A percentile compares a stretch with the other conserved stretches of the same genome.
These are phyloP conservation scores for Reticulitermes lucifugus DNA, from an alignment of 2,888 invertebrate species.

Conservation along the genomic window DNA sequence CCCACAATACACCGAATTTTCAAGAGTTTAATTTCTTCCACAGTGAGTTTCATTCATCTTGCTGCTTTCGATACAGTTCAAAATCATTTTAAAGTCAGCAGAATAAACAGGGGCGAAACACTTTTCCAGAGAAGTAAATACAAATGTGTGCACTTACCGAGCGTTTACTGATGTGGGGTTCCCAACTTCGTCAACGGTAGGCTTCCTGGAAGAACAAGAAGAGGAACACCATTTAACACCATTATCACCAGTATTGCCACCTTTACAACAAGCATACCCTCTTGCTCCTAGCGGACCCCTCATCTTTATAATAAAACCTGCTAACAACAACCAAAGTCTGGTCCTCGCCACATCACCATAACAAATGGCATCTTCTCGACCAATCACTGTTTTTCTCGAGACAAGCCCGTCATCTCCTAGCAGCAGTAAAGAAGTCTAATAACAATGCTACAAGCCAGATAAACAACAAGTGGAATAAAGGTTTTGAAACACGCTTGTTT, in stretches of 20 bases:
- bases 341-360: conserved; percentile 32
- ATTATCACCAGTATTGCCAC: background rate
- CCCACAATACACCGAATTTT: too few relatives aligned
- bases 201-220: conserved; percentile 77
- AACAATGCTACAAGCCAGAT: conserved; percentile 15
- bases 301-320: background rate
- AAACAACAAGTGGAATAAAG: conserved; percentile 28
- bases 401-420: background rate
- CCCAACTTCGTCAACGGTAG: conserved; percentile 86
- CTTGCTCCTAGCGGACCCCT: background rate
- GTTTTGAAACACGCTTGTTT: conserved; percentile 21
- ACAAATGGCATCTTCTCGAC: conserved; percentile 25
- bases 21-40: too few relatives aligned
- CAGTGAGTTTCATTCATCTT: too few relatives aligned
- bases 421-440: background rate
- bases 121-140: background rate
- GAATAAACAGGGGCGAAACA: too few relatives aligned
- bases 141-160: conserved; percentile 77
- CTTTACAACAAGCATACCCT: background rate
- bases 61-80: too few relatives aligned
- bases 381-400: background rate
- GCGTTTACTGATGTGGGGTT: conserved; percentile 88
- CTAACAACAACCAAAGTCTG: background rate
- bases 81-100: too few relatives aligned
- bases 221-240: conserved; percentile 25